These are phyloP conservation scores for Papilio polytes DNA, from an alignment of 1,140 invertebrate genomes.

Conservation along the genomic window DNA sequence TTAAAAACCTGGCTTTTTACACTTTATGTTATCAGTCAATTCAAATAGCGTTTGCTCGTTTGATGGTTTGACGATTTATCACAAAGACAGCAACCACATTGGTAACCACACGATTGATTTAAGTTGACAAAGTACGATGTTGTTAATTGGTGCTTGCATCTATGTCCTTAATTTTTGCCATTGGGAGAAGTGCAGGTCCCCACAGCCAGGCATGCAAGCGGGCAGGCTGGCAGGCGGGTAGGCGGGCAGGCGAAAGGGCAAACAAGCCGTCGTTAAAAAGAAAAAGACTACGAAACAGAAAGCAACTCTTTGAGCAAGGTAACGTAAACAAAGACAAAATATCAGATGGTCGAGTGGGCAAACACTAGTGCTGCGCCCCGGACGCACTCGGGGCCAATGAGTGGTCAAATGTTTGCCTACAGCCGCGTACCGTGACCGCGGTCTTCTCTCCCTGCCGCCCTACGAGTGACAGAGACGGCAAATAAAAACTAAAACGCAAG, in stretches of 20 bases:
- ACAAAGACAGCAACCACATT: not conserved
- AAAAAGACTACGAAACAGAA: not conserved
- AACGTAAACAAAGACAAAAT: constrained; percentile 55
- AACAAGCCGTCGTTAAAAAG: not conserved
- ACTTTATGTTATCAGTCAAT: not conserved
- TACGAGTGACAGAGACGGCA: constrained; percentile 49
- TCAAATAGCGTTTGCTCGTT: not conserved
- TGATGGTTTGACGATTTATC: not conserved
- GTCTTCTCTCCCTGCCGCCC: constrained; percentile 49
- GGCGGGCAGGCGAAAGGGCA: not conserved
- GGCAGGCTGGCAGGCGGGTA: not conserved
- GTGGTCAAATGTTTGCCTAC: constrained; percentile 72
- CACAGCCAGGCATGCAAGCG: not conserved
- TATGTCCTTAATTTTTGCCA: no score
- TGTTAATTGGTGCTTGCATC: no score
- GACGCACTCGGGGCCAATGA: constrained; percentile 68
- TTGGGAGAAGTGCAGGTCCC: not conserved
- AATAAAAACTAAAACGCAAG: constrained; percentile 48
- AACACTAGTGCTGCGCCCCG: constrained; percentile 54
- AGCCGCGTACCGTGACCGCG: constrained; percentile 56
- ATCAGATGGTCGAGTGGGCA: constrained; percentile 55
- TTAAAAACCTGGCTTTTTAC: not conserved
- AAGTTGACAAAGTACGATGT: no score
- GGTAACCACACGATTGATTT: not conserved
- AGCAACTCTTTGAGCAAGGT: constrained; percentile 5